Conservation (phyloP, 2,797 vertebrate genomes). For the Parauchenoglanis ngamensis region DNA sequence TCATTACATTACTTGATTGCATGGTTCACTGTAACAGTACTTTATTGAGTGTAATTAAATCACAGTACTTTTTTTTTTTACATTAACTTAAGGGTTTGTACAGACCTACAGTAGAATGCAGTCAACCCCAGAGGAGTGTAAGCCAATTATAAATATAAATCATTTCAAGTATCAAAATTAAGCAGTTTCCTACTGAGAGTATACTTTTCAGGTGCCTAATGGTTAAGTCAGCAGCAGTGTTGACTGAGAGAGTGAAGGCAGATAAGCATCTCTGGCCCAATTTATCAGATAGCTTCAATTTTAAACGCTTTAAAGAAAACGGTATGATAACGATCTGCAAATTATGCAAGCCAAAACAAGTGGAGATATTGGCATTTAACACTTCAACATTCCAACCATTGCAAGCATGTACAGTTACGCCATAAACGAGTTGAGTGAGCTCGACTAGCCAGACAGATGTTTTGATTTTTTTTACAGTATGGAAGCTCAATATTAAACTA, state of each 20-base stretch:
- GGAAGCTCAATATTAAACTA: neutral
- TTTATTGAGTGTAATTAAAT: neutral
- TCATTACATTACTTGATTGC: neutral
- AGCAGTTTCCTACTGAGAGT: neutral
- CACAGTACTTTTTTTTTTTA: neutral
- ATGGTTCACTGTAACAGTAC: neutral
- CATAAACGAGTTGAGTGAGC: neutral
- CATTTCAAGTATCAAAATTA: neutral
- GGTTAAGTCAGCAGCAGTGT: neutral
- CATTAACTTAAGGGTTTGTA: neutral
- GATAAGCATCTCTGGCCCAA: neutral
- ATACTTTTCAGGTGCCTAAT: neutral
- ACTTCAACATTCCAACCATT: neutral
- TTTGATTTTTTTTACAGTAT: neutral
- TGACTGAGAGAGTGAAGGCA: neutral
- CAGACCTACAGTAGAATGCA: neutral
- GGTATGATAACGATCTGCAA: neutral
- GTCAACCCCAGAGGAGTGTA: neutral
- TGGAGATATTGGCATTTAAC: neutral
- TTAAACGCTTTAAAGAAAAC: neutral
- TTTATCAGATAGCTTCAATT: neutral
- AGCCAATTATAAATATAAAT: neutral
- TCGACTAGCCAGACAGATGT: neutral
- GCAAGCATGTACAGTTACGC: neutral
- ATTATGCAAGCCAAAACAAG: neutral